phyloP scores from a whole-genome alignment of 2,797 vertebrate genomes.

The Otolemur crassicaudatus region DNA sequence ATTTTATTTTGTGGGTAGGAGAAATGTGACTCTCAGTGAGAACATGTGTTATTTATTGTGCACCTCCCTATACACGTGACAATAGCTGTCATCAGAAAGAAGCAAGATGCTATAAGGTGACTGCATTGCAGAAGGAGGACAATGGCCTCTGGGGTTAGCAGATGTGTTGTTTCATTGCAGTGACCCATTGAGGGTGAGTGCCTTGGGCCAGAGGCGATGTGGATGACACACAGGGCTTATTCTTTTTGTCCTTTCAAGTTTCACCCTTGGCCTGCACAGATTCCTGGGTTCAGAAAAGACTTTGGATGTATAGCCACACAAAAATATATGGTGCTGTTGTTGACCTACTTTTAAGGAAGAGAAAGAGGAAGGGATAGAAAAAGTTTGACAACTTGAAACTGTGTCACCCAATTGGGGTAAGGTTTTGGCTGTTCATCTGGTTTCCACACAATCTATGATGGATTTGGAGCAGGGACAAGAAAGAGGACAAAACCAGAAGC shows the following conservation, averaged over 20 bases:
- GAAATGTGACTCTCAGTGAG: background rate
- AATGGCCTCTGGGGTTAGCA: fast-evolving
- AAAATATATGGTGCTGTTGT: background rate
- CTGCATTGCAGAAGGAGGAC: background rate
- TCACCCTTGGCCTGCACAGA: background rate
- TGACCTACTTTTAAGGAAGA: background rate
- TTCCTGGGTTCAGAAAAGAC: background rate
- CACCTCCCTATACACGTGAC: background rate
- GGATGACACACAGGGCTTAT: background rate
- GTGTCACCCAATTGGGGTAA: background rate
- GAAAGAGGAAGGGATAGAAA: background rate
- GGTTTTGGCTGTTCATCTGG: background rate
- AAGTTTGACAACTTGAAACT: background rate
- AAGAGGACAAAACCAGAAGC: background rate
- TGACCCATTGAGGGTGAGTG: background rate
- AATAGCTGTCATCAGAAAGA: background rate
- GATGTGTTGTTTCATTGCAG: background rate
- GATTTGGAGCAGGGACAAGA: background rate
- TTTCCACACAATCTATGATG: background rate
- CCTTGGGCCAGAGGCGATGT: background rate
- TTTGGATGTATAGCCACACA: background rate
- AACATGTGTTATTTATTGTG: background rate
- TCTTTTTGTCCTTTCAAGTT: background rate
- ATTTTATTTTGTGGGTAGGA: conserved; percentile 24
- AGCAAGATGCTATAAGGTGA: background rate